phyloP scores from a whole-genome alignment of 2,113 vertebrate genomes.

The Trichechus manatus region DNA sequence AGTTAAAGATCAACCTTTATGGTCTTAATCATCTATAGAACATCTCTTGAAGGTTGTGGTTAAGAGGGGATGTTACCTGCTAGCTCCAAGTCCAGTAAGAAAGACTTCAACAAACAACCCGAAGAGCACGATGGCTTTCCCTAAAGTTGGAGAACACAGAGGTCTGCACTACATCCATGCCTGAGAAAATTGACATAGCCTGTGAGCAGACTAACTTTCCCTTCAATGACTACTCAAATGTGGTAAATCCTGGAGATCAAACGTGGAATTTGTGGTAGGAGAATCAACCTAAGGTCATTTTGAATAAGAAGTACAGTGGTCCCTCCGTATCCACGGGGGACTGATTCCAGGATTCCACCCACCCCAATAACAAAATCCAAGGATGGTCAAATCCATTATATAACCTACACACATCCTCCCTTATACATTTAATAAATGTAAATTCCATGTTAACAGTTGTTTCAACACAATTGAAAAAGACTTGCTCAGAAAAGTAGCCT shows the following conservation, averaged over 20 bases:
- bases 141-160: not conserved
- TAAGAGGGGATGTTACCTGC: not conserved
- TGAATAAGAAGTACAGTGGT: not conserved
- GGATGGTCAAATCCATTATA: too few relatives aligned
- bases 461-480: too few relatives aligned
- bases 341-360: too few relatives aligned
- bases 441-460: too few relatives aligned
- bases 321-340: too few relatives aligned
- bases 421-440: too few relatives aligned
- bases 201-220: not conserved
- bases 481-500: too few relatives aligned
- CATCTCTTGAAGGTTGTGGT: not conserved
- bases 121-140: not conserved
- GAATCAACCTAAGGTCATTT: not conserved
- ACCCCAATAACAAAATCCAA: too few relatives aligned
- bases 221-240: not conserved
- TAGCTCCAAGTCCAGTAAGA: not conserved
- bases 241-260: not conserved
- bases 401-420: too few relatives aligned
- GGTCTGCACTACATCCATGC: not conserved
- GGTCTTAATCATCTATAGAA: not conserved
- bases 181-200: not conserved
- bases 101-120: not conserved
- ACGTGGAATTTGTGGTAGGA: not conserved
- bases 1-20: not conserved